Percentiles rank a stretch among this genome's conserved stretches.
Conservation (phyloP, 2,113 vertebrate species). For the Lycocorax pyrrhopterus region DNA sequence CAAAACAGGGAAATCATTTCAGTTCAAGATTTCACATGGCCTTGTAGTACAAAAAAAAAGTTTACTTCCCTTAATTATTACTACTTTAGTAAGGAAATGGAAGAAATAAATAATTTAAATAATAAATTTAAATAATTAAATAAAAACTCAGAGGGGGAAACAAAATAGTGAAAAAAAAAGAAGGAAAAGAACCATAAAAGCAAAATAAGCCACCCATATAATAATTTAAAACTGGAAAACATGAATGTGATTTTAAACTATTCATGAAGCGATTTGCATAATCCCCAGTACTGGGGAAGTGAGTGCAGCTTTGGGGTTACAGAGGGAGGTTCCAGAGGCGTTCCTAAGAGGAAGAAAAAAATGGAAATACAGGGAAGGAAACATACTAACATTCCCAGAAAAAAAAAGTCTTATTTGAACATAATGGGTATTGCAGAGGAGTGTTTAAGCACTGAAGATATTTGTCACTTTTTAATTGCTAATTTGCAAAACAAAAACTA, state of each 20-base stretch:
- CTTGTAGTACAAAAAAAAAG: not conserved
- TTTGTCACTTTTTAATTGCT: slow-evolving; percentile 49
- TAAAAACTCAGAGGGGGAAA: not conserved
- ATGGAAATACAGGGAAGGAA: not conserved
- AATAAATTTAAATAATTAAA: not conserved
- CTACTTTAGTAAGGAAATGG: not conserved
- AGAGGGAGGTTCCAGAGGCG: not conserved
- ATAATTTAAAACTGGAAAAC: not conserved
- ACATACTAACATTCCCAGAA: not conserved
- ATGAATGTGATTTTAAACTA: slow-evolving; percentile 13
- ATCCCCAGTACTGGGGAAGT: not conserved
- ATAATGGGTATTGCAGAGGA: not conserved
- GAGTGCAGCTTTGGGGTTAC: not conserved
- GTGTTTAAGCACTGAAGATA: not conserved
- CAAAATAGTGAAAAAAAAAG: not conserved
- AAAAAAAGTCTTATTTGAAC: not conserved
- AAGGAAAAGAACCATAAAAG: not conserved
- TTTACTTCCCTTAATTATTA: not conserved
- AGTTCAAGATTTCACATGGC: not conserved
- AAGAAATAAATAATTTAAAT: not conserved
- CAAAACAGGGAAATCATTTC: not conserved
- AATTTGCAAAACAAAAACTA: slow-evolving; percentile 51
- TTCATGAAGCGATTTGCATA: slow-evolving; percentile 12
- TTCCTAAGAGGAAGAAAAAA: not conserved
- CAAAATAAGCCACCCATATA: not conserved